phyloP scores from a whole-genome alignment of 64 coral and sea anemone genomes.

The Pocillopora damicornis region DNA sequence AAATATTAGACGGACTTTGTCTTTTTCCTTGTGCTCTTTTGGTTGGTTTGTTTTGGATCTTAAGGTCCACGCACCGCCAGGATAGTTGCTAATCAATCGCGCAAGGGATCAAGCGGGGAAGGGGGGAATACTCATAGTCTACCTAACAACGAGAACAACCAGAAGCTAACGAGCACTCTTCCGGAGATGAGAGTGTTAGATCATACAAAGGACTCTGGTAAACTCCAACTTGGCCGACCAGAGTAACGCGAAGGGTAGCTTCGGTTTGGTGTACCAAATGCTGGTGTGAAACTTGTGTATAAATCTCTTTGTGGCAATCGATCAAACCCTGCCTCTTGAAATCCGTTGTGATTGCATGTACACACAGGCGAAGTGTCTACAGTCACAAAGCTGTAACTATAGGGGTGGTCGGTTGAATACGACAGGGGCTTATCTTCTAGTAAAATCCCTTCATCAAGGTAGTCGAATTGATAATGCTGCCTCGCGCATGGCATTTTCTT shows the following conservation, averaged over 20 bases:
- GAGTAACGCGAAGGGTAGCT: not conserved
- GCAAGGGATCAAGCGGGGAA: no score
- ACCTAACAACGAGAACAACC: not conserved
- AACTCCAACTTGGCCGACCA: not conserved
- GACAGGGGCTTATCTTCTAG: slow-evolving; percentile 71
- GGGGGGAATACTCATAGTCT: no score
- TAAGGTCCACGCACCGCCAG: no score
- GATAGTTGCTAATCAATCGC: no score
- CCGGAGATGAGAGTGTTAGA: not conserved
- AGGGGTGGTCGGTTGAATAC: not conserved
- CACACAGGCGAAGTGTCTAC: slow-evolving; percentile 53
- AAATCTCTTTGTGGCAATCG: slow-evolving; percentile 41
- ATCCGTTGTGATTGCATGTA: slow-evolving; percentile 42
- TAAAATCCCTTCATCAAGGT: slow-evolving; percentile 65
- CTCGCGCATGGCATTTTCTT: slow-evolving; percentile 49
- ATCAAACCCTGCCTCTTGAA: slow-evolving; percentile 21
- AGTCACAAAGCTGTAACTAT: slow-evolving; percentile 47
- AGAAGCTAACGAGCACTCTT: not conserved
- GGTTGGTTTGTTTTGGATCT: no score
- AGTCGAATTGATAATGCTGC: slow-evolving; percentile 51
- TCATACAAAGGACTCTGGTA: slow-evolving; percentile 63
- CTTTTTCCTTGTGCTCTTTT: no score
- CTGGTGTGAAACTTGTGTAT: not conserved
- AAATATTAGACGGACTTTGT: not conserved
- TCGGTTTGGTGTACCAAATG: not conserved